Evolutionary conservation across 2,797 vertebrate genomes (phyloP), one percentile per base, ranked within the genome.

Genomic region (Danio kyathit): DNA sequence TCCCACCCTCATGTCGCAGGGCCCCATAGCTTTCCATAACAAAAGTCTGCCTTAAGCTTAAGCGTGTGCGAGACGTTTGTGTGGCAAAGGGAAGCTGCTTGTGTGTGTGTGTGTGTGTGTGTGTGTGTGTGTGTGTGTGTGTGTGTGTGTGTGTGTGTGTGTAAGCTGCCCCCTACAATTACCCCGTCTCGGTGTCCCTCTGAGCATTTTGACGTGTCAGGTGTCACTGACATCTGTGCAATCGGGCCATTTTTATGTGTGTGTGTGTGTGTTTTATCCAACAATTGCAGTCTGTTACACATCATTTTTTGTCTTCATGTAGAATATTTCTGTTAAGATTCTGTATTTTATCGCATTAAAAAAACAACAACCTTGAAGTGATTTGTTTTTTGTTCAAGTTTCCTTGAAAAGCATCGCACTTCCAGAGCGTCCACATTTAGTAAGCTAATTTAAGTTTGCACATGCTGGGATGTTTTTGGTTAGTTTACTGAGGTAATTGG

Each of bases 181-280:
- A 29, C 72, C 78, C 67, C 60, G 51, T 63, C 44, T 77, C 63
- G 66, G 80, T 85, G 71, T 83, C 86, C 88, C 88, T 85, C 71
- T 5, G 81, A 86, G 86, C 87, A 38, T 70, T 84, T 80, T 71
- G 44, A 85, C 86, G 89, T 93, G 90, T 94, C 91, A 91, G 89
- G 91, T 94, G 92, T 93, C 91, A 82, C 85, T 74, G 90, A 91
- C 93, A 93, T 93, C 91, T 94, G 91, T 87, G 89, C 87, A 70
- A 86, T 83, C 69, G 76, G 46, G 43, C 17, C n/a, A 14, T 38
- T 75, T 71, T 67, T 44, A n/a, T 59, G 21, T 49, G 65, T 82
- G 6, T 76, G 78, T 46, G 81, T 16, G 70, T 69, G 7, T 69
- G 40, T 7, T 59, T 66, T 41, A 65, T 56, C 29, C 19, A 67